Base-by-base conservation (phyloP, 1,140 invertebrate species). In the Yoshiicerus persimilis region DNA sequence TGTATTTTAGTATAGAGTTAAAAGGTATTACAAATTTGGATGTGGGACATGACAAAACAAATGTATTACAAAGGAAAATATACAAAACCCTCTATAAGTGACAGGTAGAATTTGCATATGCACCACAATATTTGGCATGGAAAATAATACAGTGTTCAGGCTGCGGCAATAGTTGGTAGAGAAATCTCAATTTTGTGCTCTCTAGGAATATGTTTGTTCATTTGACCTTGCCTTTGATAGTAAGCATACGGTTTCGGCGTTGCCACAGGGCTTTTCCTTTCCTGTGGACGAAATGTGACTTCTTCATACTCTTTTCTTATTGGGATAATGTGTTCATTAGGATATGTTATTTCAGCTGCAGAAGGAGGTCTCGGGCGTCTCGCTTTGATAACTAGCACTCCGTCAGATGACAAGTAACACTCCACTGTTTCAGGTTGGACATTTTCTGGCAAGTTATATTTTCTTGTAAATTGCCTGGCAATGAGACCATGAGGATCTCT, bases 391-490 rank as follows among this genome's bases (percentile, higher is more conserved):
- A 94, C 96, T 41, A 97, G 91, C 41, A 96, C 94, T 8, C 96
- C 96, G 92, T 96, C 96, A 0, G 95, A 95, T 9, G 95, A 96
- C 75, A 97, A 92, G 8, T 94, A 94, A 0, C 96, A 96, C 39
- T 94, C 94, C 0, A 96, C 95, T 38, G 91, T 89, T 0, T 93
- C 93, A 0, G 93, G 91, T 27, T 93, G 91, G 4, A 93, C 91
- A 87, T 92, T 91, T 77, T 91, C 85, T 2, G 95, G 95, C 1
- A 96, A 90, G 20, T 93, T 92, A 87, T 95, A 96, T 75, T 94
- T 94, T 9, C 95, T 93, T 0, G 94, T 90, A 85, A 96, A 95
- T 23, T 96, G 94, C 62, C 95, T 92, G 0, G 94, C 93, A 11
- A 95, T 93, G 77, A 93, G 94, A 10, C 95, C 94, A 92, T 96